Evolutionary conservation across 2,888 invertebrate genomes (phyloP), one percentile per base, ranked within the genome.

Genomic region (Orgyia antiqua): DNA sequence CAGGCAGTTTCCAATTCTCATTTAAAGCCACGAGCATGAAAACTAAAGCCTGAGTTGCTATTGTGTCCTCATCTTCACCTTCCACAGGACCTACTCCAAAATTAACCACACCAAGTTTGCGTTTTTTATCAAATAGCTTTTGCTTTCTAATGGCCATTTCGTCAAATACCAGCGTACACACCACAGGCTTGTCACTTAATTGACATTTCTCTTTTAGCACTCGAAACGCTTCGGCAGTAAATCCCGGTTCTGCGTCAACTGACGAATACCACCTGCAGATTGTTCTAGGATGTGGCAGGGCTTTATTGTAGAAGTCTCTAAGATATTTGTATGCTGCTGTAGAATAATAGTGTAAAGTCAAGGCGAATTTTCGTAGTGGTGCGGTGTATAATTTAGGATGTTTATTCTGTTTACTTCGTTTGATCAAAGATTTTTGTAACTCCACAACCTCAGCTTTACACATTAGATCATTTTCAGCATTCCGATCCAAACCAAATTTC

Each of bases 111-210:
- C 33, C 28, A 1, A 24, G n/a, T 15, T 29, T 29, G 6, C 13
- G 15, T 15, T 15, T 15, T 4, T 15, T 15, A 6, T 15, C 4
- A 15, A 15, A 47, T 13, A 39, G 8, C 4, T 32, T 41, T 27
- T 39, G 40, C 2, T 26, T 30, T 10, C 39, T 24, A 5, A 49
- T 25, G 8, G 36, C 27, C 19, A 52, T 47, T 29, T 45, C 42
- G 13, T 42, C 44, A 18, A 35, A 32, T 3, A 44, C 36, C 7
- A 51, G 29, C 4, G 31, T 10, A 13, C 51, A 47, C 3, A 40
- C 1, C 2, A 44, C 9, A 10, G 26, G 24, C 6, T 7, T 11
- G 12, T 12, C 31, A 13, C 11, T 21, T 5, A 8, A 10, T 21
- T 32, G 10, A 15, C 4, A 15, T 15, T 15, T 15, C 15, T 15